Conservation (phyloP, 2,797 vertebrate genomes). For the Myotis daubentonii region DNA sequence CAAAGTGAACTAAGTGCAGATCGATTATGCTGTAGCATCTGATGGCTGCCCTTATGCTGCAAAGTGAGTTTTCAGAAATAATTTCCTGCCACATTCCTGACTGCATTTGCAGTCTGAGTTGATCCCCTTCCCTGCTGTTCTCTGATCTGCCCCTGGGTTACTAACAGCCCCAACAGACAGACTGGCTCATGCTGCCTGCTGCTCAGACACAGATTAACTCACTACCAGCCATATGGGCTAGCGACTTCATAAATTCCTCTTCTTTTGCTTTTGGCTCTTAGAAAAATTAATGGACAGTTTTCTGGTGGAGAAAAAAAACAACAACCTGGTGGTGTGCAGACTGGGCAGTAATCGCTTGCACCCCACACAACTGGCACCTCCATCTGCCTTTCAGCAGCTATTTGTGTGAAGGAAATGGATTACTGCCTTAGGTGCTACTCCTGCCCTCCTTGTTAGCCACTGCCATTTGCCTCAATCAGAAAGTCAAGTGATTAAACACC, state of each 20-base stretch:
- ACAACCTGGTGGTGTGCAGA: conserved; percentile 62
- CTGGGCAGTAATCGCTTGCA: conserved; percentile 82
- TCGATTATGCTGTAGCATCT: conserved; percentile 78
- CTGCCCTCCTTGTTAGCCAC: not conserved
- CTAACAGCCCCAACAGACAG: conserved; percentile 88
- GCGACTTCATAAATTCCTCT: conserved; percentile 88
- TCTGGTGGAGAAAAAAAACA: conserved; percentile 70
- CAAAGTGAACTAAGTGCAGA: conserved; percentile 39
- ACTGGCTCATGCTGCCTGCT: conserved; percentile 88
- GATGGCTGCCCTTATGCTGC: conserved; percentile 84
- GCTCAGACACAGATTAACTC: conserved; percentile 88
- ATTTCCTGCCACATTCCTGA: conserved; percentile 90
- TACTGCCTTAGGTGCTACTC: not conserved
- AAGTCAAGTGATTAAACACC: conserved; percentile 49
- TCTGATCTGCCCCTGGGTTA: conserved; percentile 89
- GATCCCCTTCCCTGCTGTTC: conserved; percentile 90
- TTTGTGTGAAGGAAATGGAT: conserved; percentile 69
- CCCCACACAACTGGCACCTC: conserved; percentile 79
- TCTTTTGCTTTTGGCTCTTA: conserved; percentile 83
- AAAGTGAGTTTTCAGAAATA: conserved; percentile 86
- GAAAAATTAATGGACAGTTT: conserved; percentile 85
- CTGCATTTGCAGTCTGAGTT: conserved; percentile 87
- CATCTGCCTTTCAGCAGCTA: conserved; percentile 82
- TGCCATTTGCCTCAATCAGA: conserved; percentile 54
- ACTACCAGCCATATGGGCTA: conserved; percentile 88